Evolutionary conservation across 2,888 invertebrate species (phyloP).

Genomic region (Noctua fimbriata): DNA sequence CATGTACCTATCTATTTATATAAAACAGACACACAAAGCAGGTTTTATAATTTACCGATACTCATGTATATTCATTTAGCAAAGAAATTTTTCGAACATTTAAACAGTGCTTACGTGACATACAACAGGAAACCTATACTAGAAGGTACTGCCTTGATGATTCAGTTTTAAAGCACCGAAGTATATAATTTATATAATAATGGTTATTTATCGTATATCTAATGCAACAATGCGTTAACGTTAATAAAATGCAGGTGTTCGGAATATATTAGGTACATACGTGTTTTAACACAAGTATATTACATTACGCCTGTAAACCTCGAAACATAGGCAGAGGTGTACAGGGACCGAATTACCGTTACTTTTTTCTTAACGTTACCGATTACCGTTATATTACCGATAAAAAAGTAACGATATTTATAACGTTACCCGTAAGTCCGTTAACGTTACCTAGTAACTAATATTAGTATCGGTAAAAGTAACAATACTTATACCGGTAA

Average conservation of each 20-base stretch:
- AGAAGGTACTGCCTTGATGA: slow-evolving; percentile 16
- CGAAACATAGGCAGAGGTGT: not conserved
- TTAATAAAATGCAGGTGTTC: slow-evolving; percentile 15
- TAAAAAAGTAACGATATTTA: too few species aligned
- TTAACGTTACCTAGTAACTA: too few species aligned
- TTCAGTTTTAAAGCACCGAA: slow-evolving; percentile 13
- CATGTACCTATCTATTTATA: not conserved
- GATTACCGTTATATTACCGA: too few species aligned
- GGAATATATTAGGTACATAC: not conserved
- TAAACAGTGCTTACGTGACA: slow-evolving; percentile 38
- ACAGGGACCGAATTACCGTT: too few species aligned
- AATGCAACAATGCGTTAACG: not conserved
- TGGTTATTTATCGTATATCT: slow-evolving; percentile 6
- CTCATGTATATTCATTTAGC: not conserved
- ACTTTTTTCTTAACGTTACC: too few species aligned
- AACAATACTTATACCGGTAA: too few species aligned
- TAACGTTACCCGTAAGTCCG: too few species aligned
- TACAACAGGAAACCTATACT: slow-evolving; percentile 12
- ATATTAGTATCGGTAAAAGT: too few species aligned
- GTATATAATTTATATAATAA: slow-evolving; percentile 11
- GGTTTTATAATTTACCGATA: not conserved
- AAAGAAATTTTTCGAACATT: slow-evolving; percentile 12
- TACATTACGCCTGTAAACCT: not conserved
- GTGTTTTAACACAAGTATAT: not conserved
- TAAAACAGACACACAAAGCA: not conserved